Conservation (phyloP, 1,140 invertebrate species). For the Sminthurinus signatus region DNA sequence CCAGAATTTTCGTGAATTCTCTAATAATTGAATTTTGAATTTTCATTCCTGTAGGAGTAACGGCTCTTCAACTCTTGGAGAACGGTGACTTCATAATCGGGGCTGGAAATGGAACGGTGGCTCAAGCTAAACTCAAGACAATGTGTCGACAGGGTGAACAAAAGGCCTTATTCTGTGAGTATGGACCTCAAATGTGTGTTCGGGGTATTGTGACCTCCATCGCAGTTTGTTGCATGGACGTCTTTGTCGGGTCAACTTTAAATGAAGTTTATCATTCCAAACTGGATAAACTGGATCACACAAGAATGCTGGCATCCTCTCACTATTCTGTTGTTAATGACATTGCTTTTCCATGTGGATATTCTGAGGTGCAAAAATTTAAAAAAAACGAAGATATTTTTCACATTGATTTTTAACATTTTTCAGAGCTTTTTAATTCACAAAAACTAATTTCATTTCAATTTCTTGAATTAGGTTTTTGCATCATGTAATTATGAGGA, state of each 20-base stretch:
- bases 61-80: conserved; percentile 57
- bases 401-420: too few relatives aligned
- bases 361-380: conserved; percentile 32
- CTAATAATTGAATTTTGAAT: neutral
- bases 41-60: conserved; percentile 53
- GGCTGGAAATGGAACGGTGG: conserved; percentile 71
- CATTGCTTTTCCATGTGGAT: conserved; percentile 70
- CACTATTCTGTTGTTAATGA: conserved; percentile 72
- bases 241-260: conserved; percentile 63
- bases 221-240: conserved; percentile 41
- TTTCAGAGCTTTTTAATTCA: too few relatives aligned
- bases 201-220: conserved; percentile 56
- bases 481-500: conserved; percentile 74
- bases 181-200: conserved; percentile 34
- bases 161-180: conserved; percentile 40
- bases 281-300: conserved; percentile 58
- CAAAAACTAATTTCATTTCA: too few relatives aligned
- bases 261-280: conserved; percentile 78
- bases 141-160: conserved; percentile 48
- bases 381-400: too few relatives aligned
- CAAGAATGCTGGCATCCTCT: conserved; percentile 66
- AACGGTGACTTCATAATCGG: conserved; percentile 61
- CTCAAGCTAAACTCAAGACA: conserved; percentile 50
- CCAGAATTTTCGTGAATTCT: too few relatives aligned
- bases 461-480: conserved; percentile 65